Percentiles rank a stretch among this genome's conserved stretches.
phyloP scores from a whole-genome alignment of 2,113 vertebrate genomes.

The rabbit (Oryctolagus cuniculus) region mOryCun1.1 NC_091432.1:57587001-57587500 shows the following conservation, averaged over 20 bases:
- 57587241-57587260: slow-evolving; percentile 99
- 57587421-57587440: background rate
- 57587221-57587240: slow-evolving; percentile 94
- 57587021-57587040: slow-evolving; percentile 46
- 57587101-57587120: slow-evolving; percentile 49
- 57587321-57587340: slow-evolving; percentile 99
- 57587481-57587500: background rate
- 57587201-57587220: background rate
- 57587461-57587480: background rate
- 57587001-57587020: background rate
- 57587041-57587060: slow-evolving; percentile 13
- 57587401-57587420: background rate
- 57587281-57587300: slow-evolving; percentile 99
- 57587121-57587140: background rate
- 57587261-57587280: slow-evolving; percentile 98
- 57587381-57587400: slow-evolving; percentile 18
- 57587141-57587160: slow-evolving; percentile 30
- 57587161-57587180: slow-evolving; percentile 17
- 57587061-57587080: slow-evolving; percentile 37
- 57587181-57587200: background rate
- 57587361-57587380: slow-evolving; percentile 66
- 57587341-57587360: slow-evolving; percentile 97
- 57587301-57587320: slow-evolving; percentile 98
- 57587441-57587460: slow-evolving; percentile 50
- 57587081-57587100: slow-evolving; percentile 23